Conservation (phyloP, 2,888 invertebrate species). For the Eilema depressum region DNA sequence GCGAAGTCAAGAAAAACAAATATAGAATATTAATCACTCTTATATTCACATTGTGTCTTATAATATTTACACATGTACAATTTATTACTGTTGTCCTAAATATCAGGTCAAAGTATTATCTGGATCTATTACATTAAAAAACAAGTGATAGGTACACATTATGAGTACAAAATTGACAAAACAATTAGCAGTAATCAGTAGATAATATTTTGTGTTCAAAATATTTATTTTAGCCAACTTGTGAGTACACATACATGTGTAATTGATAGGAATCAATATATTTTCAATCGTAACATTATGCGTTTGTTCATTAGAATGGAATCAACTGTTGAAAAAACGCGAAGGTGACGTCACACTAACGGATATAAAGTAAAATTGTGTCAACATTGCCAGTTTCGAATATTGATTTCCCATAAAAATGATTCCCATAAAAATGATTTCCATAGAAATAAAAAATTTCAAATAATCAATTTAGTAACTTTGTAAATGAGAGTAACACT, state of each 20-base stretch:
- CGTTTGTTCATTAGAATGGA: not conserved
- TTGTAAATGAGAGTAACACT: too few relatives aligned
- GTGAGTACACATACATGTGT: not conserved
- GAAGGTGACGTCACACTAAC: not conserved
- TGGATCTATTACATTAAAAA: constrained; percentile 22
- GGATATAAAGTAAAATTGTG: not conserved
- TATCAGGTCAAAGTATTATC: constrained; percentile 35
- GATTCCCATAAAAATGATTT: too few relatives aligned
- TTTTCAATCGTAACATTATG: not conserved
- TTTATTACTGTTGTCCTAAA: constrained; percentile 54
- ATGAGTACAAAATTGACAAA: constrained; percentile 11
- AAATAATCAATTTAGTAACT: too few relatives aligned
- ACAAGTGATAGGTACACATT: constrained; percentile 11
- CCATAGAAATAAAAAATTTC: too few relatives aligned
- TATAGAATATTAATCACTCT: constrained; percentile 75
- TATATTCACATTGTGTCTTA: constrained; percentile 80
- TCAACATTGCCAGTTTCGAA: not conserved
- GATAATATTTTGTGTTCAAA: not conserved
- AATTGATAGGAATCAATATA: not conserved
- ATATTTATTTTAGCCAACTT: not conserved
- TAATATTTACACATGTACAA: constrained; percentile 82
- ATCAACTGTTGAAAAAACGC: not conserved
- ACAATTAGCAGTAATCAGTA: constrained; percentile 5
- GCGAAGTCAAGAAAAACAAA: constrained; percentile 47
- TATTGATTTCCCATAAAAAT: too few relatives aligned